Base-by-base conservation (phyloP, 2,797 vertebrate species). In the Buphagus erythrorhynchus region DNA sequence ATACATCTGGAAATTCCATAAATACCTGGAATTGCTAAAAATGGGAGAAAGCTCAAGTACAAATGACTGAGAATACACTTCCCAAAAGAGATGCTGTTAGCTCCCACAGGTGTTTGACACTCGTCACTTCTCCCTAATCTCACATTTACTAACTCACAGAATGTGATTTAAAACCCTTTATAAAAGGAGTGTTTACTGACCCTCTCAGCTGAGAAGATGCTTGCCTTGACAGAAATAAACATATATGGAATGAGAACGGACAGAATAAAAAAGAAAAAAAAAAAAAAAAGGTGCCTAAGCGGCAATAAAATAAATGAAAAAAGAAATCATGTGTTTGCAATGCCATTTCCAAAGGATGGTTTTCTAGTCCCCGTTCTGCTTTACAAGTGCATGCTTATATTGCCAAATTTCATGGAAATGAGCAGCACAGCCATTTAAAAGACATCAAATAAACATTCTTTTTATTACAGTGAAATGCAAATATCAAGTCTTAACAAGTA, bases 401-500 rank as follows among this genome's bases (percentile, higher is more conserved):
- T 96, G 94, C 86, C 82, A 96, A 93, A 97, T 97, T 97, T 96
- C 94, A 91, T 81, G 84, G 96, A 96, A 96, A 96, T 95, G 95
- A 97, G 93, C 82, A 95, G 82, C 91, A 97, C 21, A 93, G 72
- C 52, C 94, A 97, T 97, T 97, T 96, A 97, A 97, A 97, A 97
- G 91, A 94, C 95, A 97, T 94, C 96, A 97, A 97, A 94, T 81
- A 97, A 95, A 94, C 96, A 97, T 97, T 90, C 88, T 95, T 96
- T 97, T 97, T 94, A 97, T 97, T 97, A 97, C 80, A 96, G 69
- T 10, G 51, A 96, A 93, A 97, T 97, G 88, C 96, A 97, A 97
- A 97, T 97, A 98, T 94, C 94, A 96, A 97, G 94, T 88, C 95
- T 97, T 97, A 97, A 97, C 97, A 97, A 97, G 96, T 97, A 97